These are phyloP conservation scores for Podarcis siculus DNA, from an alignment of 2,797 vertebrate genomes.

Conservation along the genomic window DNA sequence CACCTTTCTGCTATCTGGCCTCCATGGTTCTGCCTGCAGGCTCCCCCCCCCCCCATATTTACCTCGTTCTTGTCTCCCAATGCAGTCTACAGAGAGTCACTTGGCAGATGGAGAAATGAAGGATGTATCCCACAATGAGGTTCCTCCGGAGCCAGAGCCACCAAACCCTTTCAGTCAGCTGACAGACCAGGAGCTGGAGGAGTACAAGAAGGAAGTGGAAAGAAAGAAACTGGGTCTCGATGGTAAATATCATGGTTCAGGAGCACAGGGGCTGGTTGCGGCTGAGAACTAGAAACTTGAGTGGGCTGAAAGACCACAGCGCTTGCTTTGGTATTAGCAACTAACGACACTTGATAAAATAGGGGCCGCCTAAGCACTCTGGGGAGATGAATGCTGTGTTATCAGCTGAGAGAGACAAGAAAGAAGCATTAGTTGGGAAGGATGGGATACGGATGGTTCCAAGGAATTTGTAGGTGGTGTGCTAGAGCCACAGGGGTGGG, in stretches of 20 bases:
- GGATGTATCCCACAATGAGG: conserved; percentile 65
- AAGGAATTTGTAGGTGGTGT: neutral
- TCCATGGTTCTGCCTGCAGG: neutral
- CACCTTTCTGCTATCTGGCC: neutral
- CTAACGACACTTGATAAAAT: neutral
- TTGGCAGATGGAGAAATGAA: conserved; percentile 69
- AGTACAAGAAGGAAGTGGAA: conserved; percentile 95
- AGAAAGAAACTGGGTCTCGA: conserved; percentile 87
- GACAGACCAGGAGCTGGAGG: conserved; percentile 95
- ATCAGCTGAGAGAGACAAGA: neutral
- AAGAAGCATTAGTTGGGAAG: no score
- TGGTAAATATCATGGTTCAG: conserved; percentile 72
- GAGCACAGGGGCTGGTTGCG: neutral
- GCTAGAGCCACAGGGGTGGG: neutral
- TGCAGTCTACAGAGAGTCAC: conserved; percentile 87
- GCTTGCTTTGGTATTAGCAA: neutral
- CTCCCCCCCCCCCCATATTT: no score
- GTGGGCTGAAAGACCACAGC: neutral
- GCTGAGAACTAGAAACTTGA: neutral
- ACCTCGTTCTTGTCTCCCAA: conserved; percentile 35
- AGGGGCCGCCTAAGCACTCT: no score
- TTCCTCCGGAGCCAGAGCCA: conserved; percentile 83
- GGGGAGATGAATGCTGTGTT: neutral
- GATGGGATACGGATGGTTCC: neutral
- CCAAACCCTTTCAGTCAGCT: conserved; percentile 96